Evolutionary conservation across 2,113 vertebrate species (phyloP).

Genomic region (Pseudopodoces humilis): DNA sequence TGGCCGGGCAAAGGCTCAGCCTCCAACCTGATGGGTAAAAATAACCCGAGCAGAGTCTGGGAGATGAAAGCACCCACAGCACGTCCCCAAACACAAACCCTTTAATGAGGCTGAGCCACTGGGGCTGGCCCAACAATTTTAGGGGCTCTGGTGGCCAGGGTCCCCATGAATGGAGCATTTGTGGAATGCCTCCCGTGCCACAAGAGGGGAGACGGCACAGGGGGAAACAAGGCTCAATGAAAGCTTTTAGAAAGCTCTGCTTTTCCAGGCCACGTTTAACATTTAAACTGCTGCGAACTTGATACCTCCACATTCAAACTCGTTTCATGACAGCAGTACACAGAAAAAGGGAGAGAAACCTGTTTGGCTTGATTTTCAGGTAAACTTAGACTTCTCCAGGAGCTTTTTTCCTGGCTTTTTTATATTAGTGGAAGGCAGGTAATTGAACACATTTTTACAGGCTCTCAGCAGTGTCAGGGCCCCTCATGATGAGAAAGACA

Average conservation of each 20-base stretch:
- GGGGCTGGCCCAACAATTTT: neutral
- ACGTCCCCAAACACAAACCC: neutral
- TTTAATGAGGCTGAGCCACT: neutral
- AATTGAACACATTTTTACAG: neutral
- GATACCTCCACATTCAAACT: neutral
- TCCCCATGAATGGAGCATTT: slow-evolving; percentile 4
- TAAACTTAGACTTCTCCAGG: neutral
- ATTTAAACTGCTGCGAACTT: neutral
- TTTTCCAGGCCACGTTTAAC: neutral
- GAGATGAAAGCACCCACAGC: slow-evolving; percentile 35
- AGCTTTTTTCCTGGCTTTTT: neutral
- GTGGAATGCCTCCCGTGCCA: neutral
- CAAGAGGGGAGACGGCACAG: neutral
- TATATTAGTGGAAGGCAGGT: neutral
- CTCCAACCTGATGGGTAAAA: neutral
- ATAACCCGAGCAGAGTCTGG: neutral
- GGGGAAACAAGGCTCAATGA: slow-evolving; percentile 29
- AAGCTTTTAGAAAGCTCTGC: slow-evolving; percentile 30
- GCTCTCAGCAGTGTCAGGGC: neutral
- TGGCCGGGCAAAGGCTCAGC: neutral
- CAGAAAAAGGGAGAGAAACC: slow-evolving; percentile 13
- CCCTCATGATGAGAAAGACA: neutral
- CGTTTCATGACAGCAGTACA: neutral
- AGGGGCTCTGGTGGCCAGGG: neutral
- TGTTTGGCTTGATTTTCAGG: slow-evolving; percentile 13